Evolutionary conservation across 2,797 vertebrate genomes (phyloP), one percentile per base, ranked within the genome.

Genomic region (Anguilla megastoma): DNA sequence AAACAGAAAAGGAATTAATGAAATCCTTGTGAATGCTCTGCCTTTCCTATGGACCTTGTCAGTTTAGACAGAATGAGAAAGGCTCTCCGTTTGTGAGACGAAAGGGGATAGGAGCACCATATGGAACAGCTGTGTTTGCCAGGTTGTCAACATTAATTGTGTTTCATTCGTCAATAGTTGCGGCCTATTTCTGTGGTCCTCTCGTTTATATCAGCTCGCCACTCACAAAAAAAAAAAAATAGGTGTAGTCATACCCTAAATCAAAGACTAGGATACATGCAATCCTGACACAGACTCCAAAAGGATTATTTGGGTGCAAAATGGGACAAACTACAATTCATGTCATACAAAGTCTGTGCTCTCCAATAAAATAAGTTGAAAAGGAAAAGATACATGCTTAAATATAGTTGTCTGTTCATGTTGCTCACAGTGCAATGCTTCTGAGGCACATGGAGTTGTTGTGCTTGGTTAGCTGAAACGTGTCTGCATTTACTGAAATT

Each of bases 111-210:
- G 87, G 88, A 84, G 85, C 79, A 69, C 48, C 85, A 74, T 27
- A 82, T 79, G 69, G 71, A 86, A 69, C 89, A 90, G 90, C 91
- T 92, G 92, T 91, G 91, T 90, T 91, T 91, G 91, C 89, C 89
- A 84, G 89, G 79, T 86, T 86, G 90, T 92, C 90, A 92, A 89
- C 91, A 89, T 91, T 88, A 85, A 88, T 86, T 88, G 63, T 66
- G 84, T 88, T 69, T 85, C 89, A 91, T 91, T 92, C 86, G 74
- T 90, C 90, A 89, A 58, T 83, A 87, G 52, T 27, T 27, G 82
- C 86, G 87, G 69, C 79, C 71, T 21, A 48, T 33, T 87, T 92
- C 89, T 91, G 88, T 92, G 88, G 90, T 87, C 9, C 5, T 30
- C 6, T 30, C 87, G 52, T 83, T 85, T n/a, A 8, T 74, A 33